Evolutionary conservation across 2,113 vertebrate genomes (phyloP), one percentile per base, ranked within the genome.

Genomic region (Cheilinus undulatus): DNA sequence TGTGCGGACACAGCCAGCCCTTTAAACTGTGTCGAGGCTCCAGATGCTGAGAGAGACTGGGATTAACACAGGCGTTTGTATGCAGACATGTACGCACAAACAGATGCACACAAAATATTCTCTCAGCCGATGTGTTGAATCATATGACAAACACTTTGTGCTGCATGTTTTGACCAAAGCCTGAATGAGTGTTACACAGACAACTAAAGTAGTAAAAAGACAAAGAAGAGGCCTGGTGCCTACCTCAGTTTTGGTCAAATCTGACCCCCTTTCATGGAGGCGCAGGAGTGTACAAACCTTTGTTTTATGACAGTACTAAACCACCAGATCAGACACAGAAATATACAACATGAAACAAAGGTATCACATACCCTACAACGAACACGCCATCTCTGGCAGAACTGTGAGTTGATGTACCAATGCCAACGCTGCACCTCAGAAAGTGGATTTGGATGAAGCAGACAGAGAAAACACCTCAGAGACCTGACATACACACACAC

Each of bases 21-120:
- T 93, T 92, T 92, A 92, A 92, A 93, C 89, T 90, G 87, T 92
- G 90, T 90, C 86, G 86, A 89, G 82, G 86, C 90, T 91, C 89
- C 92, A 93, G 92, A 92, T 93, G 92, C 90, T 92, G 87, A 73
- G 88, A 89, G 89, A 91, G 86, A 90, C 86, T 90, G 88, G 86
- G 89, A 92, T 91, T 92, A 90, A 90, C 83, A 84, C 86, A 58
- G 43, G 81, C 80, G 85, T 82, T 86, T 86, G 78, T 83, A 76
- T 85, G 83, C 82, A 88, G 85, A 84, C 88, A 89, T 69, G 81
- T 69, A 82, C 51, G 66, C 69, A 50, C 84, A 82, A 69, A 78
- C 69, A 88, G 60, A 84, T 72, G 66, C 77, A 82, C 80, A 84
- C 70, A 82, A 63, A 69, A 83, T 60, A 78, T 71, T 82, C 71